Conservation (phyloP, 2,113 vertebrate genomes). For the Regulus satrapa region DNA sequence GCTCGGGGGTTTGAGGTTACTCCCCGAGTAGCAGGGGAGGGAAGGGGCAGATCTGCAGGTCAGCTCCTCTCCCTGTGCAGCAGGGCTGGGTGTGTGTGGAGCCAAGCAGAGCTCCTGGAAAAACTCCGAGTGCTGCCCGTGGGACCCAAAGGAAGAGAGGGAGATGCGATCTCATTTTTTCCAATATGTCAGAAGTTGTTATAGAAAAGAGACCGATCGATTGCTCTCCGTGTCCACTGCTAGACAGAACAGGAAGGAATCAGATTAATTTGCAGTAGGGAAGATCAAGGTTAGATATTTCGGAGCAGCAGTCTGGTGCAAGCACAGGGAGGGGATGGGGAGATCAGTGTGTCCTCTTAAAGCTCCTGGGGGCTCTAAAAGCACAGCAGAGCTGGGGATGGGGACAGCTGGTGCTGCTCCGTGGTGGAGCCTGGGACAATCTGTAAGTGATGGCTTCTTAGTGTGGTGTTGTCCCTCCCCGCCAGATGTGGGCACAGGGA, state of each 20-base stretch:
- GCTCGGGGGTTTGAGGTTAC: accelerated
- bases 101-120: background rate
- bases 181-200: slow-evolving; percentile 23
- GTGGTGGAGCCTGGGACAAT: background rate
- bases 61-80: background rate
- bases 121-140: background rate
- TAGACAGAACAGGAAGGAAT: slow-evolving; percentile 36
- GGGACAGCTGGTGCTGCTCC: background rate
- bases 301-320: background rate
- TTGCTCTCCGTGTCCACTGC: background rate
- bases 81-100: background rate
- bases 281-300: slow-evolving; percentile 57
- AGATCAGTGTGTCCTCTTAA: accelerated
- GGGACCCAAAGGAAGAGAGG: background rate
- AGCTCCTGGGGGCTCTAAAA: background rate
- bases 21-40: background rate
- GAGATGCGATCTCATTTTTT: background rate
- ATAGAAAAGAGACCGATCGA: background rate
- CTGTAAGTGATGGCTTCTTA: background rate
- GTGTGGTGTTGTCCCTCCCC: background rate
- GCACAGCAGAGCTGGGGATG: accelerated
- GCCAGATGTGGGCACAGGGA: background rate
- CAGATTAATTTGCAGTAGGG: slow-evolving; percentile 43
- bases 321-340: background rate
- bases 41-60: background rate